A percentile compares a stretch with the other conserved stretches of the same genome.
Evolutionary conservation across 2,888 invertebrate genomes (phyloP).

Genomic region (Stegophylla sp.): DNA sequence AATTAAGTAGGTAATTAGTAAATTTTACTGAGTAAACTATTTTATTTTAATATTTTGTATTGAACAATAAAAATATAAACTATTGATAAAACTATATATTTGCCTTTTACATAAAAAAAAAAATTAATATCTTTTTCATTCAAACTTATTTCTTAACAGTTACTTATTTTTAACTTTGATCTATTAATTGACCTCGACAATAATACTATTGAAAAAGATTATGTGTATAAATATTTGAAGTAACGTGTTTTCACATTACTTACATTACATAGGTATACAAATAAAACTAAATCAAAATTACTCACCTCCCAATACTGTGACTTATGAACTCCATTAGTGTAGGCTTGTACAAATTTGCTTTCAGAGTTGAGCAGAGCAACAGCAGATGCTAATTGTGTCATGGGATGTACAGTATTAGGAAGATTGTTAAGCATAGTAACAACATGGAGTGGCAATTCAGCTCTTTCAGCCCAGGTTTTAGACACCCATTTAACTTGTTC

Average conservation of each 20-base stretch:
- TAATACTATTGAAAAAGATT: constrained; percentile 3
- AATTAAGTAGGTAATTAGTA: too few species aligned
- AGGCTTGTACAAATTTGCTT: constrained; percentile 89
- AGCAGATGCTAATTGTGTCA: constrained; percentile 92
- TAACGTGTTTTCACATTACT: neutral
- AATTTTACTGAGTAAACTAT: too few species aligned
- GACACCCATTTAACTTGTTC: constrained; percentile 78
- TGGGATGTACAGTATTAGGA: constrained; percentile 87
- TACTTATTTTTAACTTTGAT: too few species aligned
- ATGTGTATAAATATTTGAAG: neutral
- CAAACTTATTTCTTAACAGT: too few species aligned
- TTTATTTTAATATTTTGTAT: neutral
- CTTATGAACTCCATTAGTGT: constrained; percentile 86
- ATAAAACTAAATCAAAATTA: neutral
- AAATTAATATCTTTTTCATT: neutral
- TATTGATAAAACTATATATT: neutral
- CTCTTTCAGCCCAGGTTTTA: constrained; percentile 84
- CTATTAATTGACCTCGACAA: constrained; percentile 10
- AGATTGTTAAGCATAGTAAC: constrained; percentile 91
- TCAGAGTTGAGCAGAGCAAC: constrained; percentile 91
- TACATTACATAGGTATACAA: neutral
- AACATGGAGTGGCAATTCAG: constrained; percentile 91
- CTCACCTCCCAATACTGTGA: constrained; percentile 85
- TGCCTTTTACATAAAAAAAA: neutral
- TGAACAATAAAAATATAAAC: neutral